Evolutionary conservation across 2,888 invertebrate species (phyloP), one percentile per base, ranked within the genome.

Genomic region (Drosophila paramelanica): DNA sequence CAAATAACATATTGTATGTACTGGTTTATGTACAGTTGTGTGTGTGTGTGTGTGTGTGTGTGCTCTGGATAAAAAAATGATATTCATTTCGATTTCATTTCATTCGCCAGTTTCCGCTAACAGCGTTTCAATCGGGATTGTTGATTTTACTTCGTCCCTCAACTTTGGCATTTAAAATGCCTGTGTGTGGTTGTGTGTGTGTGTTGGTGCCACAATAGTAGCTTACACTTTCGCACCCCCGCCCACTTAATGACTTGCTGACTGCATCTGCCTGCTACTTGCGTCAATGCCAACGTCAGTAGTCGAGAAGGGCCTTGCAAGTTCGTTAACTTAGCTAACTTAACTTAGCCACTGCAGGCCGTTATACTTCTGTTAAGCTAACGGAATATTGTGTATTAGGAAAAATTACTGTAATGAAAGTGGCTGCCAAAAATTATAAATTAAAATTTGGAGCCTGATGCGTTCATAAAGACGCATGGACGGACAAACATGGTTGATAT

Each of bases 131-230:
- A 27, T 45, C 53, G 39, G 31, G 39, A n/a, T 66, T 45, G 17
- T 46, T 45, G 31, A 64, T 46, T 64, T 45, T 20, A 13, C 25
- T 50, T 64, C 53, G 81, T 62, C 51, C 47, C 55, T 84, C 73
- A 89, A 81, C 89, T 84, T 73, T 84, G 87, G 68, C 87, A 83
- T 83, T 83, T 82, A 3, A 10, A 14, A 11, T 25, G 25, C 25
- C 14, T 27, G 38, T 33, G 11, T 20, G 17, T 20, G 33, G 13
- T 3, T 17, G 17, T 13, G 13, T 50, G 41, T 43, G 5, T 20
- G 36, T 13, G 51, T 17, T 13, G 13, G 36, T 25, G 17, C 43
- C 13, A 20, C 47, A 52, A 42, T 42, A 42, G 17, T 6, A 17
- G 46, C 42, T 47, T 33, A 43, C n/a, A n/a, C 31, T 25, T 27